phyloP scores from a whole-genome alignment of 2,797 vertebrate species.

The Platyrinchus mystaceus region DNA sequence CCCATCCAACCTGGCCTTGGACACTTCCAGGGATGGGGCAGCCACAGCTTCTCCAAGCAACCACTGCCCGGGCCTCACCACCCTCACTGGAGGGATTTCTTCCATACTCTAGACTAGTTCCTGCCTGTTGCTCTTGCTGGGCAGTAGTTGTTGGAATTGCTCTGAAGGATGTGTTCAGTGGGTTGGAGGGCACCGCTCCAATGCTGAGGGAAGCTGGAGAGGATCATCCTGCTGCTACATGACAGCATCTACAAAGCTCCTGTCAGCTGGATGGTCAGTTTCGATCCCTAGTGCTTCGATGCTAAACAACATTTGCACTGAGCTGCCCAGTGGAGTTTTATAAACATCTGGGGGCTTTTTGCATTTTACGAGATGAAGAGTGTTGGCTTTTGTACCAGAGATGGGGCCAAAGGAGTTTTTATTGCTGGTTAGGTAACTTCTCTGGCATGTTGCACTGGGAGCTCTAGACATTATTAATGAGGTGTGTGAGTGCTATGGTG shows the following conservation, averaged over 20 bases:
- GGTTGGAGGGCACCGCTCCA: not conserved
- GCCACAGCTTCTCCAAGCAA: not conserved
- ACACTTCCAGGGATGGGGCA: not conserved
- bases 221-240: not conserved
- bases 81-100: accelerated
- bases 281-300: not conserved
- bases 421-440: conserved; percentile 53
- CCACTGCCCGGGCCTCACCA: not conserved
- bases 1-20: accelerated
- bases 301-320: not conserved
- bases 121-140: not conserved
- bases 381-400: conserved; percentile 35
- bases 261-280: not conserved
- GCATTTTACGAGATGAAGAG: not conserved
- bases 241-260: not conserved
- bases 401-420: not conserved
- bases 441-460: not conserved
- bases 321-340: not conserved
- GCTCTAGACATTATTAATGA: conserved; percentile 14
- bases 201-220: not conserved
- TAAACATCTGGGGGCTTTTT: conserved; percentile 29
- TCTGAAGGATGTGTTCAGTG: accelerated
- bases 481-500: not conserved
- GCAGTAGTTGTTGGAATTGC: not conserved
- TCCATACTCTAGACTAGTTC: not conserved